Base-by-base conservation (phyloP, 2,888 invertebrate species). In the Diabrotica balteata region DNA sequence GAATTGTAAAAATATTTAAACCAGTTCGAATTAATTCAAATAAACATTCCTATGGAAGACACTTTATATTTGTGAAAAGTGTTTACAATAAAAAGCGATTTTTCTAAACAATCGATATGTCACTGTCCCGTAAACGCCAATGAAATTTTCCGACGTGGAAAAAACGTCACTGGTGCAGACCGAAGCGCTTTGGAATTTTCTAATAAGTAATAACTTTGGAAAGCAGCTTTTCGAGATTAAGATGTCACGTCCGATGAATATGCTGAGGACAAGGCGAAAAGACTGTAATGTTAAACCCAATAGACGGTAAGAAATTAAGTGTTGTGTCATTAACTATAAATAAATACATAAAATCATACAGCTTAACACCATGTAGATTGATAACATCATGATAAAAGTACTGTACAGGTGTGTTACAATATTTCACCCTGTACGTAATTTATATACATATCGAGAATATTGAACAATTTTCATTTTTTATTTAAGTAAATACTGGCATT, bases 221-320 rank as follows among this genome's bases (percentile, higher is more conserved):
- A 54, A 54, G 42, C 42, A 42, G 43, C 43, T 8, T 1, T 7
- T 54, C 11, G 43, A 57, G 55, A 45, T 44, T 63, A 59, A 59
- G 54, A 71, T 69, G 70, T 66, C 70, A n/a, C 59, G 64, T 8
- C 65, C 69, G 11, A 65, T 89, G 84, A 82, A 80, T 73, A 95
- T 95, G 95, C 87, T 95, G 86, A 91, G 95, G 81, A 91, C 94
- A 82, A 88, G 94, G 78, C 89, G 94, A 80, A 90, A 92, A 78
- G 95, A 95, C 87, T 91, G 92, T 86, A 94, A 94, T 87, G 89
- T 93, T 87, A 95, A 95, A 83, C 94, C 94, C 74, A 95, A 95
- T 85, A 89, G 94, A 82, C 92, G 93, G 91, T 91, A 84, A 87
- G 86, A 8, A 32, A 32, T 32, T 32, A 4, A 32, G 32, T 32